Base-by-base conservation (phyloP, 2,113 vertebrate genomes). In the Urocynchramus pylzowi region DNA sequence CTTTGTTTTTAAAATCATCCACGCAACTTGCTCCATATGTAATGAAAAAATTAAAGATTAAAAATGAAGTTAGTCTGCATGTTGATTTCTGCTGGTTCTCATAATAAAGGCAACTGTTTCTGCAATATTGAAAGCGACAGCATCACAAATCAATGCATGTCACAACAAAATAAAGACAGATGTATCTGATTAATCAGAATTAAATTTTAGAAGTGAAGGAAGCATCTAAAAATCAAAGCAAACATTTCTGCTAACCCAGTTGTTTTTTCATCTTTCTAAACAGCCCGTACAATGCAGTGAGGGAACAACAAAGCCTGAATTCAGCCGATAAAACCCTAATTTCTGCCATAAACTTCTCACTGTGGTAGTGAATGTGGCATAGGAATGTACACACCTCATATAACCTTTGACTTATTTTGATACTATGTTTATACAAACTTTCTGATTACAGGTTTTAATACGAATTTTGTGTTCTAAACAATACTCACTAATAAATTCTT, bases 161-260 rank as follows among this genome's bases (percentile, higher is more conserved):
- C 96, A 97, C 92, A 97, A 93, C 84, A 97, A 97, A 97, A 97
- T 93, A 94, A 97, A 98, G 97, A 98, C 97, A 97, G 96, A 97
- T 98, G 96, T 90, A 93, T 93, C 97, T 97, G 97, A 98, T 98
- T 97, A 98, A 98, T 98, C 98, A 97, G 97, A 99, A 98, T 98
- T 98, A 98, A 97, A 97, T 97, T 97, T 96, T 80, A 90, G 64
- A 94, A 95, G 90, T 49, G 89, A 96, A 96, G 86, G 84, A 97
- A 96, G 91, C 78, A 93, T 93, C 64, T 92, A 90, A 97, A 96
- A 96, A 96, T 90, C 68, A 96, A 97, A 98, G 87, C 80, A 97
- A 97, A 96, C 71, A 90, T 65, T 93, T 92, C 77, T 95, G 87
- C 84, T 81, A 80, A 76, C 52, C 49, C 49, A 54, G 65, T 60